Percentiles rank a stretch among this genome's conserved stretches.
phyloP scores from a whole-genome alignment of 2,888 invertebrate genomes.

The Callimorpha dominula region DNA sequence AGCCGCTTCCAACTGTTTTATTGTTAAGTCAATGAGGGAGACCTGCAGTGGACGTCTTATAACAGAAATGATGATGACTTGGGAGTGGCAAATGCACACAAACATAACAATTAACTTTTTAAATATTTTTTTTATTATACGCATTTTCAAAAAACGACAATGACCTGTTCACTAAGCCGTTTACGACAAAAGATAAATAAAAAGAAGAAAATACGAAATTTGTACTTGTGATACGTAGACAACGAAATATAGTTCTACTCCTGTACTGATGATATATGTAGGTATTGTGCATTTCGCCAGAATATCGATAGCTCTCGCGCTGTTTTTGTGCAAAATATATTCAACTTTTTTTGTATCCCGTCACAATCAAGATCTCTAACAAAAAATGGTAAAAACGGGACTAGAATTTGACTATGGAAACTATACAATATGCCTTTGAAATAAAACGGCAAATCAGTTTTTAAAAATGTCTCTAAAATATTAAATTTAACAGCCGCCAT shows the following conservation, averaged over 20 bases:
- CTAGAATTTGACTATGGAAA: constrained; percentile 7
- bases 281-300: constrained; percentile 7
- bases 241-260: constrained; percentile 6
- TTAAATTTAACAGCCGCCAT: neutral
- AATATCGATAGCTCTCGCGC: constrained; percentile 20
- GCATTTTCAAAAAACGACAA: too few relatives aligned
- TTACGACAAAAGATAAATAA: neutral
- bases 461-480: too few relatives aligned
- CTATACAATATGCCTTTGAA: neutral
- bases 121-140: too few relatives aligned
- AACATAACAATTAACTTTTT: too few relatives aligned
- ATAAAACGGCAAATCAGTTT: neutral
- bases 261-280: neutral
- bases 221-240: neutral
- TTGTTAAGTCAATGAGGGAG: too few relatives aligned
- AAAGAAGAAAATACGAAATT: neutral
- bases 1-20: too few relatives aligned
- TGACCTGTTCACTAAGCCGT: too few relatives aligned
- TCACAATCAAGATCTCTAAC: constrained; percentile 24
- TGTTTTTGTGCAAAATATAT: constrained; percentile 26
- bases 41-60: neutral
- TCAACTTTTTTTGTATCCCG: constrained; percentile 22
- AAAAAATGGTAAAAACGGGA: constrained; percentile 17
- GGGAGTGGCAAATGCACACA: too few relatives aligned
- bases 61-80: too few relatives aligned